phyloP scores from a whole-genome alignment of 2,888 invertebrate species.

The Phrixothrix hirtus region DNA sequence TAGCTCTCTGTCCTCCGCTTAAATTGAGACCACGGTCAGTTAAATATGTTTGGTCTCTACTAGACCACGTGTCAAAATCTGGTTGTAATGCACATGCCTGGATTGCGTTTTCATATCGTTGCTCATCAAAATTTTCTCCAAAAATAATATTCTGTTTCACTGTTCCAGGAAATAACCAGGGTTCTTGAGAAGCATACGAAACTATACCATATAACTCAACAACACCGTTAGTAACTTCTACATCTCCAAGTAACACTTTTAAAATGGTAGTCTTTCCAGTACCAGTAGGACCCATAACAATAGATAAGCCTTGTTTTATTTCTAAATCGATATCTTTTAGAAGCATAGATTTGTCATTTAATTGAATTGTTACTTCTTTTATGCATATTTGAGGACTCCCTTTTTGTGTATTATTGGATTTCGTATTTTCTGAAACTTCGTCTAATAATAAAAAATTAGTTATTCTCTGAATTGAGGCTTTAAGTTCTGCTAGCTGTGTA shows the following conservation, averaged over 20 bases:
- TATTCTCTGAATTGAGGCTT: slow-evolving; percentile 3
- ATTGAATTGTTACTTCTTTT: background rate
- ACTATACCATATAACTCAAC: slow-evolving; percentile 57
- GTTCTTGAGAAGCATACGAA: slow-evolving; percentile 65
- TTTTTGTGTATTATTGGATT: background rate
- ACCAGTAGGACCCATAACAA: slow-evolving; percentile 68
- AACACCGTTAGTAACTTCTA: slow-evolving; percentile 50
- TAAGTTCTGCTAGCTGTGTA: background rate
- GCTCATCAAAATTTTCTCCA: slow-evolving; percentile 56
- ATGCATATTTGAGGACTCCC: background rate
- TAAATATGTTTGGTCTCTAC: slow-evolving; percentile 75
- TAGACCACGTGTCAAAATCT: slow-evolving; percentile 61
- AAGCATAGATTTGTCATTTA: slow-evolving; percentile 39
- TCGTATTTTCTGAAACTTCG: background rate
- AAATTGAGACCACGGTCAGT: slow-evolving; percentile 80
- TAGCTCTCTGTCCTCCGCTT: slow-evolving; percentile 83
- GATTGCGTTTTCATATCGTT: slow-evolving; percentile 64
- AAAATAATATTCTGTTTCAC: slow-evolving; percentile 66
- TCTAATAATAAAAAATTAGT: slow-evolving; percentile 4
- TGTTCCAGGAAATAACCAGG: slow-evolving; percentile 64
- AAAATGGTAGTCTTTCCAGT: slow-evolving; percentile 63
- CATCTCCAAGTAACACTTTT: slow-evolving; percentile 54
- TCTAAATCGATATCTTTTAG: slow-evolving; percentile 55
- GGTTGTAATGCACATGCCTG: slow-evolving; percentile 63
- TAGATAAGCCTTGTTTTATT: slow-evolving; percentile 55